These are phyloP conservation scores for Propithecus coquereli DNA, from an alignment of 2,113 vertebrate species.

Conservation along the genomic window DNA sequence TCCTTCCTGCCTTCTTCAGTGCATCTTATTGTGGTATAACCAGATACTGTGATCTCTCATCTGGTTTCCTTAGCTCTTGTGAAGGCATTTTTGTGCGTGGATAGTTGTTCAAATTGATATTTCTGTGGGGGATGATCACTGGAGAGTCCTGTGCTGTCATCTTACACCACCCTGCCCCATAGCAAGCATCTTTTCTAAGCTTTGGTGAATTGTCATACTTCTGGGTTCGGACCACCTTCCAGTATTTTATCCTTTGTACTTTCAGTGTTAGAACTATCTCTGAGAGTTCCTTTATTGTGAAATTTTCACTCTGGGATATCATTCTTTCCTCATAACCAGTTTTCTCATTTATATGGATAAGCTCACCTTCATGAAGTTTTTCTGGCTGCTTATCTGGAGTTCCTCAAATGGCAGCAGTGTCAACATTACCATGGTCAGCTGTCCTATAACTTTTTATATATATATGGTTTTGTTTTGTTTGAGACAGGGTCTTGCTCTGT, in stretches of 20 bases:
- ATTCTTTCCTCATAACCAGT: background rate
- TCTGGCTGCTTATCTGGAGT: background rate
- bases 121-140: background rate
- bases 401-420: background rate
- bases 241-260: background rate
- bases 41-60: background rate
- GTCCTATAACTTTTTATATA: background rate
- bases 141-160: background rate
- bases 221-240: background rate
- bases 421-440: background rate
- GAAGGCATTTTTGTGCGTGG: background rate
- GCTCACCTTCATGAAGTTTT: background rate
- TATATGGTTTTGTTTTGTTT: background rate
- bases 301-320: background rate
- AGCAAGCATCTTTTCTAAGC: background rate
- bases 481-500: background rate
- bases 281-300: background rate
- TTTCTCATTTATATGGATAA: background rate
- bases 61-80: background rate
- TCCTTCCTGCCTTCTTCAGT: background rate
- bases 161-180: background rate
- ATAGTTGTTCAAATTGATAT: background rate
- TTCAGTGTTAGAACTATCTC: background rate
- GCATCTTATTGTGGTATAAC: background rate
- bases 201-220: background rate